Conservation (phyloP, 2,888 invertebrate genomes). For the Chydorus sphaericus region DNA sequence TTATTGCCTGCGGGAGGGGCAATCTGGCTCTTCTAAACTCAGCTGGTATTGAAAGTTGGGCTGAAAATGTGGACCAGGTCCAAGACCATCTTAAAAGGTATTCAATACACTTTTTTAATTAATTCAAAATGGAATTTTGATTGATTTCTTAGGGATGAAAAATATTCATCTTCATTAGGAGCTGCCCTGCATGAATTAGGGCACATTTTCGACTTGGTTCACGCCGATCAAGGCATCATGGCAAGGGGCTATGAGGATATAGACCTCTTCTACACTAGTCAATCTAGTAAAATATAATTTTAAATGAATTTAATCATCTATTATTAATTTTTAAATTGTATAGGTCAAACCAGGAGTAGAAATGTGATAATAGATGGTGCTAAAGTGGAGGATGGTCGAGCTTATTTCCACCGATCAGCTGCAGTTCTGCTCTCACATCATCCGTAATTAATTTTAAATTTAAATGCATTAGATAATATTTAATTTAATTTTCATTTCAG, state of each 20-base stretch:
- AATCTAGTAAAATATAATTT: not conserved
- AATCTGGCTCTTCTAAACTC: constrained; percentile 83
- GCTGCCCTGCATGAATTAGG: constrained; percentile 85
- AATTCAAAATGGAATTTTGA: too few relatives aligned
- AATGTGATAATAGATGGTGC: not conserved
- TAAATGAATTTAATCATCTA: not conserved
- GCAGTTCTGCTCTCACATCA: constrained; percentile 11
- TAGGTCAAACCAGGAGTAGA: not conserved
- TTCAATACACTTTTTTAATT: too few relatives aligned
- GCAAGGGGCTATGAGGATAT: constrained; percentile 75
- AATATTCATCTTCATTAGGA: too few relatives aligned
- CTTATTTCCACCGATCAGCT: constrained; percentile 10
- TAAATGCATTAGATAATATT: not conserved
- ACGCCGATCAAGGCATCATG: constrained; percentile 84
- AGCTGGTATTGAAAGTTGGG: constrained; percentile 82
- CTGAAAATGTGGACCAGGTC: constrained; percentile 51
- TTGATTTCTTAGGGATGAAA: too few relatives aligned
- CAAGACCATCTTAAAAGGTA: too few relatives aligned
- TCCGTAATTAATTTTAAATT: constrained; percentile 5
- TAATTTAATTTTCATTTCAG: constrained; percentile 2
- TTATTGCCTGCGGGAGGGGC: constrained; percentile 83
- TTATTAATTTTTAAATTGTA: not conserved
- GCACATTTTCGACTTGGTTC: constrained; percentile 86
- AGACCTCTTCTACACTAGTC: constrained; percentile 46
- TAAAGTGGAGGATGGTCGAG: not conserved